Conservation (phyloP, 2,113 vertebrate genomes). For the Syrmaticus mikado region DNA sequence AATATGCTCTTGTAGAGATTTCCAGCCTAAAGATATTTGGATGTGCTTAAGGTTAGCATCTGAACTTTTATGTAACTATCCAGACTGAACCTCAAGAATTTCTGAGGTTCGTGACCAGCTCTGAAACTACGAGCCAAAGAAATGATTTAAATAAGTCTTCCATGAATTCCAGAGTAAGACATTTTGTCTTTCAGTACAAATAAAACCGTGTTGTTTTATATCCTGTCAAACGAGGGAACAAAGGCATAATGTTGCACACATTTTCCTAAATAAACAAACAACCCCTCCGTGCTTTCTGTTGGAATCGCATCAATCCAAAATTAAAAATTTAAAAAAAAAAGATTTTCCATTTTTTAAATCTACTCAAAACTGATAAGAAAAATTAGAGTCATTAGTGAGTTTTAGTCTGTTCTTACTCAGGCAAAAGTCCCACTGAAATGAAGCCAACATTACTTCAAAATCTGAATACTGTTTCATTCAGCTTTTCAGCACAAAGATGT, state of each 20-base stretch:
- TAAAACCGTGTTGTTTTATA: conserved; percentile 29
- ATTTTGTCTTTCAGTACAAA: conserved; percentile 5
- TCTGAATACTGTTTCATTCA: conserved; percentile 74
- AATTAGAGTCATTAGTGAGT: conserved; percentile 66
- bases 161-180: background rate
- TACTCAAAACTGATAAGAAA: conserved; percentile 50
- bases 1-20: conserved; percentile 59
- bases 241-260: conserved; percentile 48
- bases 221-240: conserved; percentile 36
- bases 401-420: conserved; percentile 69
- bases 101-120: conserved; percentile 27
- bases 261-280: conserved; percentile 37
- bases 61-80: conserved; percentile 58
- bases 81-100: conserved; percentile 48
- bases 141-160: background rate
- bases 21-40: conserved; percentile 53
- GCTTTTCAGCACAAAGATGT: conserved; percentile 71
- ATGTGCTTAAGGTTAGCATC: conserved; percentile 52
- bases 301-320: conserved; percentile 55
- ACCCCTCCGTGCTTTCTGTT: background rate
- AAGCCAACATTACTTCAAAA: conserved; percentile 71
- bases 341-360: background rate
- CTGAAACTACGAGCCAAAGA: background rate
- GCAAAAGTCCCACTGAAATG: conserved; percentile 68
- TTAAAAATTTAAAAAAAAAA: background rate